Evolutionary conservation across 2,888 invertebrate genomes (phyloP), one percentile per base, ranked within the genome.

Genomic region (Drosophila cognata): DNA sequence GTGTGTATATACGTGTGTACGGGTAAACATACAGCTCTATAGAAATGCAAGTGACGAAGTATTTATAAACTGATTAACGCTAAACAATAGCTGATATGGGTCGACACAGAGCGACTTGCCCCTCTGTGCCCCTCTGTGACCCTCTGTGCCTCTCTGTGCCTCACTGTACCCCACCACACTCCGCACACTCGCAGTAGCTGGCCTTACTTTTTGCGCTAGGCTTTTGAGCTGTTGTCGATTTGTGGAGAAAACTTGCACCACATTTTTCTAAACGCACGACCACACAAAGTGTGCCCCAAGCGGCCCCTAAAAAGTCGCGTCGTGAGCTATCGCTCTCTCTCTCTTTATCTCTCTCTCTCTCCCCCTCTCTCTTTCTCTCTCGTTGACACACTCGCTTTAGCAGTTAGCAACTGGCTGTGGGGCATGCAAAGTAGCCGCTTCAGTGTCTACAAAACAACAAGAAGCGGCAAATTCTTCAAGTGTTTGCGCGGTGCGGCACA

Each of bases 11-110:
- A 4, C 18, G 25, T 13, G 25, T 8, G 7, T 52, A 52, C 68
- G 76, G n/a, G 61, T 28, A 58, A 53, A 63, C 52, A 65, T 36
- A 46, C 55, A 29, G 59, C 52, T 51, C 57, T 57, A 58, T 79
- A 60, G 67, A 84, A 86, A 87, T 81, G 85, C 75, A 88, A 88
- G 87, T 88, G 87, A 88, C 82, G 89, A 90, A 75, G 75, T 88
- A 88, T 74, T 90, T 88, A 88, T 77, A 88, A 88, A 88, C 90
- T 88, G 87, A 88, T 88, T 88, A 88, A 73, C 59, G 74, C 65
- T 62, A 71, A 87, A 88, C 89, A 88, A 88, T 80, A 72, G 88
- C 78, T 88, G 87, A 88, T 89, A 79, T 84, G 82, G 90, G 87
- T 90, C 75, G 73, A 38, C 60, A 11, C 33, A 31, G 21, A 28